Base-by-base conservation (phyloP, 2,797 vertebrate genomes). In the Sus cebifrons region DNA sequence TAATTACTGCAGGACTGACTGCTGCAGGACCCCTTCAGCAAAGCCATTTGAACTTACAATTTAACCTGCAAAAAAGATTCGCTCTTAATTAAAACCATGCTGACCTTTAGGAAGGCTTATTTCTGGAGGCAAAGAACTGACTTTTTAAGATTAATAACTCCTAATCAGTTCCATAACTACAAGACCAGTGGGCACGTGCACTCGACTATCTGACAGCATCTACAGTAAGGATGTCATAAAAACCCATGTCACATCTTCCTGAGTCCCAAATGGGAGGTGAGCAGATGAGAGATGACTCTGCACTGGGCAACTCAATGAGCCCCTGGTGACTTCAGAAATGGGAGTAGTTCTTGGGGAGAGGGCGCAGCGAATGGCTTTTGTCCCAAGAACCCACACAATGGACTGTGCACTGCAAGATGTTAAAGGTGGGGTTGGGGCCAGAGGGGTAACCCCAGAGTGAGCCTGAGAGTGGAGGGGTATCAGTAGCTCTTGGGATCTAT, bases 71-170 rank as follows among this genome's bases (percentile, higher is more conserved):
- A 84, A 92, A 91, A 70, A 81, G 75, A 96, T 83, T 89, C 81
- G 44, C 71, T 84, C 65, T 94, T 91, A 84, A 94, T 96, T 93
- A 85, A 97, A 95, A n/a, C 73, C 81, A 86, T 23, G 40, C 29
- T 96, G 92, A 93, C 96, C 84, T 98, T 97, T 97, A 64, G 52
- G 67, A 96, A 96, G 27, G 16, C 60, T 86, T 92, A 85, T 74
- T 96, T 96, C 84, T 93, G 21, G n/a, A 96, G 93, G 75, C 78
- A 86, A n/a, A 58, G 40, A 86, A 60, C 60, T 64, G 73, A 83
- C 56, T 89, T 97, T 73, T 87, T 96, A 94, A 96, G 40, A 91
- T 95, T 86, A 89, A 70, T 75, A 81, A 67, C 17, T 67, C 70
- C 58, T 87, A 93, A 89, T 73, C 87, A 82, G 62, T 74, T 79